These are phyloP conservation scores for Styela clava DNA, from an alignment of 23 tunicate species.

Conservation along the genomic window DNA sequence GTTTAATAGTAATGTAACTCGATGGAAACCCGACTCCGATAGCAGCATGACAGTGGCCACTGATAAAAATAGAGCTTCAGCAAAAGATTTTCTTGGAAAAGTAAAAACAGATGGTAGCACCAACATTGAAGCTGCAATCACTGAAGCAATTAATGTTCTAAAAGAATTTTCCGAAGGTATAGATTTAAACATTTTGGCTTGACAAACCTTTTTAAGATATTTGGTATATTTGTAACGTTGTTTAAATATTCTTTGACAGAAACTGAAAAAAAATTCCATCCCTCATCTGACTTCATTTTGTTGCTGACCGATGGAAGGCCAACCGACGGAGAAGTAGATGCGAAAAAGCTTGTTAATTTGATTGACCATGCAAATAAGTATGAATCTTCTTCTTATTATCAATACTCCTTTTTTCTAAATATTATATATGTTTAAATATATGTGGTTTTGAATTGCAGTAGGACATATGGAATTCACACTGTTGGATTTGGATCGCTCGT, in stretches of 20 bases:
- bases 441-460: constrained; percentile 13
- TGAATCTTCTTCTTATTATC: too few species aligned
- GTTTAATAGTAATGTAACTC: constrained; percentile 40
- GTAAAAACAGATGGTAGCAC: constrained; percentile 38
- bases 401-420: too few species aligned
- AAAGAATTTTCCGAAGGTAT: constrained; percentile 3
- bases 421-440: too few species aligned
- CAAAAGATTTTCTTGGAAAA: constrained; percentile 28
- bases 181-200: too few species aligned
- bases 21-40: constrained; percentile 24
- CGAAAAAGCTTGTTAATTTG: neutral
- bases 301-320: constrained; percentile 53
- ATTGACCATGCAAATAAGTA: constrained; percentile 21
- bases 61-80: neutral
- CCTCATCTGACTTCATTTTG: constrained; percentile 37
- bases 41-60: constrained; percentile 16
- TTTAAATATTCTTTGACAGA: too few species aligned
- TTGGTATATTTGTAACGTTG: too few species aligned
- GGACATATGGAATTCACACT: constrained; percentile 41
- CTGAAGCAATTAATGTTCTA: constrained; percentile 17
- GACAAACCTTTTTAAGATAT: too few species aligned
- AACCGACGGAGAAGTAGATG: constrained; percentile 19
- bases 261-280: neutral
- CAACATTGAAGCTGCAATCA: constrained; percentile 25
- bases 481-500: constrained; percentile 51